Percentiles rank a stretch among this genome's conserved stretches.
Evolutionary conservation across 2,888 invertebrate genomes (phyloP).

Genomic region (Drosophila nigricruria): DNA sequence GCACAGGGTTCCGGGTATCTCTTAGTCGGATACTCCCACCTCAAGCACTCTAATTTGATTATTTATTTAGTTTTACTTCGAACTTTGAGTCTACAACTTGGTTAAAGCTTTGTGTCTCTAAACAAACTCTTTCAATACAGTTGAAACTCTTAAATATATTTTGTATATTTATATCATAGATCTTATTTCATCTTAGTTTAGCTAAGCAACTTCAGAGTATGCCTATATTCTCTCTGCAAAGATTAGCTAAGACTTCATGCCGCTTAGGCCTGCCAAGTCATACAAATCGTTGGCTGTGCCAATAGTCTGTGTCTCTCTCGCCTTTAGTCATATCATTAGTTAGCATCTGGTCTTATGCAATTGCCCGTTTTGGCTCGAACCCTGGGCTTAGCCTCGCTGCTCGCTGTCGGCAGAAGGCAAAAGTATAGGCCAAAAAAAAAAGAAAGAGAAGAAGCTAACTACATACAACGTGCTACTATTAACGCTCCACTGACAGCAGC

Average conservation of each 20-base stretch:
- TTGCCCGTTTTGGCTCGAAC: conserved; percentile 18
- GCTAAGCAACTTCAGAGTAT: background rate
- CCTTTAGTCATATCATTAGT: conserved; percentile 52
- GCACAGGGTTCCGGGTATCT: background rate
- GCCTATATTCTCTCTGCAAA: conserved; percentile 21
- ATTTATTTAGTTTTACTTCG: too few relatives aligned
- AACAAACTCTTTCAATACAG: background rate
- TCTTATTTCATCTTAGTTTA: background rate
- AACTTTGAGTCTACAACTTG: too few relatives aligned
- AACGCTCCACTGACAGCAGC: conserved; percentile 77
- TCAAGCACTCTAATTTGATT: too few relatives aligned
- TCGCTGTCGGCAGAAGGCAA: conserved; percentile 37
- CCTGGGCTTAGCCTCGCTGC: conserved; percentile 38
- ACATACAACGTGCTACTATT: conserved; percentile 74
- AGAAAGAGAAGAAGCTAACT: conserved; percentile 25
- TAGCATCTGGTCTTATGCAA: conserved; percentile 59
- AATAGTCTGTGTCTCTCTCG: background rate
- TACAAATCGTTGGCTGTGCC: conserved; percentile 47
- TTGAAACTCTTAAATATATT: background rate
- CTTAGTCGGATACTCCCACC: background rate
- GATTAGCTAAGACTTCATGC: conserved; percentile 57
- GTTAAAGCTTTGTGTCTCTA: too few relatives aligned
- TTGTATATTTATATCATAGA: background rate
- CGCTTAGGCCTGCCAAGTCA: conserved; percentile 59
- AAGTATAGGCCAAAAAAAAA: conserved; percentile 51